phyloP scores from a whole-genome alignment of 2,113 vertebrate genomes.

The Sorex araneus region DNA sequence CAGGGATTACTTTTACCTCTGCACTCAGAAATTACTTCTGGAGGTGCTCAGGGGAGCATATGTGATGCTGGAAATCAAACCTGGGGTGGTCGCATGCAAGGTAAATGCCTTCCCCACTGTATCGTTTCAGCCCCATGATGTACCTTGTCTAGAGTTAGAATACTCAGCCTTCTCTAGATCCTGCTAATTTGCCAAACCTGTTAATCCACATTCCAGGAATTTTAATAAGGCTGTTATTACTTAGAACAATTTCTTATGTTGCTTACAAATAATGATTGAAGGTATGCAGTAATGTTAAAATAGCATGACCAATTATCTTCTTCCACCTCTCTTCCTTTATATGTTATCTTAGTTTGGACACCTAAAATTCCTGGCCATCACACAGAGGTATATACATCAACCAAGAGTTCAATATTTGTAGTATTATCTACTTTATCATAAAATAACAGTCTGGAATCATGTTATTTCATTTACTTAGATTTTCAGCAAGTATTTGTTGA shows the following conservation, averaged over 20 bases:
- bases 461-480: background rate
- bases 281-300: background rate
- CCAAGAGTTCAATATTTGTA: background rate
- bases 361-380: too few relatives aligned
- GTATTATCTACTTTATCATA: background rate
- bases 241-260: slow-evolving; percentile 13
- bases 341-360: background rate
- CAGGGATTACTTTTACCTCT: too few relatives aligned
- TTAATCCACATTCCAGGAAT: background rate
- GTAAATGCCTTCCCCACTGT: too few relatives aligned
- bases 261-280: background rate
- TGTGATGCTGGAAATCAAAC: too few relatives aligned
- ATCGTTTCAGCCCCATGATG: background rate
- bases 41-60: too few relatives aligned
- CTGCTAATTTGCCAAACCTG: background rate
- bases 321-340: background rate
- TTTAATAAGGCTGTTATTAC: background rate
- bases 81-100: too few relatives aligned
- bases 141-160: background rate
- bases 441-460: background rate
- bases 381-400: background rate
- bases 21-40: too few relatives aligned
- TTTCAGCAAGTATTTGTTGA: background rate
- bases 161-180: background rate
- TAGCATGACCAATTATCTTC: background rate